Base-by-base conservation (phyloP, 1,140 invertebrate genomes). In the Pseudobourletiella spinata region DNA sequence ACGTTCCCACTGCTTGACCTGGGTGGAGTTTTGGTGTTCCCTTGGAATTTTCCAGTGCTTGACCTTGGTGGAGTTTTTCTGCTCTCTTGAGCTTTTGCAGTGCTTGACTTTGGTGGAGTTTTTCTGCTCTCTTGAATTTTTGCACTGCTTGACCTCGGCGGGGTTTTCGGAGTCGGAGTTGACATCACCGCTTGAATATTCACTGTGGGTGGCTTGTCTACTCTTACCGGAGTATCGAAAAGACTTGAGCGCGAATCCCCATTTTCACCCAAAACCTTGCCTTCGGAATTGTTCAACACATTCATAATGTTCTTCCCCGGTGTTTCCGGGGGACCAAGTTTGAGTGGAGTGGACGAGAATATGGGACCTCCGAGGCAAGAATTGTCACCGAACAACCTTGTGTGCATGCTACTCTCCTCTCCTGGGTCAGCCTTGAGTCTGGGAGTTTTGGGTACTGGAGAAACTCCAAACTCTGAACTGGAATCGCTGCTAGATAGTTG, bases 191-290 rank as follows among this genome's bases (percentile, higher is more conserved):
- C n/a, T n/a, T n/a, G n/a, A n/a, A n/a, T 8, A 39, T 39, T 39
- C 8, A 39, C n/a, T 39, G n/a, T 39, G 8, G 32, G 32, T 39
- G 32, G 32, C 8, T 8, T 11, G n/a, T 39, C 32, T 11, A 39
- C 32, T n/a, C 28, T 51, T 26, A 51, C 3, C 32, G 59, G 59
- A 46, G 59, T 61, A 28, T 61, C 59, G 35, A 61, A 61, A 15
- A 61, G 24, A 29, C 59, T 61, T 1, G 20, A 15, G 16, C 48
- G 0, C 24, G 32, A 39, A 39, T n/a, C n/a, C 8, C n/a, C 32
- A 39, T n/a, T n/a, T 39, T 39, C 32, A 39, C 22, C 11, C 22
- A 15, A 8, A 6, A 22, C 22, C 6, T 11, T 20, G 6, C 44
- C 44, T 8, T 20, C 44, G 44, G 18, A 8, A 22, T 8, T 20